phyloP scores from a whole-genome alignment of 1,140 invertebrate genomes.

The Acromyrmex echinatior region DNA sequence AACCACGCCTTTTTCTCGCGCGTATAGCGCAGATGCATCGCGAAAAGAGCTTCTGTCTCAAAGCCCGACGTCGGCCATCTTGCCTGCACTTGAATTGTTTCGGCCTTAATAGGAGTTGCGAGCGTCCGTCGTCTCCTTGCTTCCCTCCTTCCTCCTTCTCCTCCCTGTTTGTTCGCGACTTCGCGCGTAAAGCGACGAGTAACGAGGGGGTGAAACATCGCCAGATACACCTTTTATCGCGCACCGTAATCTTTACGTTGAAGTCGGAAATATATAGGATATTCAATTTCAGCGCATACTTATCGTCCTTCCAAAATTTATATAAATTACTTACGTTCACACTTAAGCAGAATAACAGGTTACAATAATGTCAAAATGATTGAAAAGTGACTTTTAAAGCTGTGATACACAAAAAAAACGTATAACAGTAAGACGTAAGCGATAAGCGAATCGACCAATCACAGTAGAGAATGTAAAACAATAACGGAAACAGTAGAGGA shows the following conservation, averaged over 20 bases:
- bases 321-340: background rate
- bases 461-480: too few species aligned
- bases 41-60: constrained; percentile 72
- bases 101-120: constrained; percentile 79
- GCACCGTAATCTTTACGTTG: background rate
- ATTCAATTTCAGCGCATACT: background rate
- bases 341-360: too few species aligned
- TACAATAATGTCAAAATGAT: too few species aligned
- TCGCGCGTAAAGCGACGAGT: constrained; percentile 28
- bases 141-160: constrained; percentile 56
- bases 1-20: constrained; percentile 57
- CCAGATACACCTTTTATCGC: constrained; percentile 11
- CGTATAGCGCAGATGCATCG: constrained; percentile 49
- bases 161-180: constrained; percentile 56
- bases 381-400: too few species aligned
- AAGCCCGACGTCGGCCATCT: constrained; percentile 74
- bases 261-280: background rate
- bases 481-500: too few species aligned
- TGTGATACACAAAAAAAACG: too few species aligned
- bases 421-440: too few species aligned
- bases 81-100: constrained; percentile 81
- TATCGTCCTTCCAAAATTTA: background rate
- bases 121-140: constrained; percentile 68
- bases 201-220: constrained; percentile 12
- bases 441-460: too few species aligned